Evolutionary conservation across 2,797 vertebrate genomes (phyloP).

Genomic region (Spheniscus humboldti): DNA sequence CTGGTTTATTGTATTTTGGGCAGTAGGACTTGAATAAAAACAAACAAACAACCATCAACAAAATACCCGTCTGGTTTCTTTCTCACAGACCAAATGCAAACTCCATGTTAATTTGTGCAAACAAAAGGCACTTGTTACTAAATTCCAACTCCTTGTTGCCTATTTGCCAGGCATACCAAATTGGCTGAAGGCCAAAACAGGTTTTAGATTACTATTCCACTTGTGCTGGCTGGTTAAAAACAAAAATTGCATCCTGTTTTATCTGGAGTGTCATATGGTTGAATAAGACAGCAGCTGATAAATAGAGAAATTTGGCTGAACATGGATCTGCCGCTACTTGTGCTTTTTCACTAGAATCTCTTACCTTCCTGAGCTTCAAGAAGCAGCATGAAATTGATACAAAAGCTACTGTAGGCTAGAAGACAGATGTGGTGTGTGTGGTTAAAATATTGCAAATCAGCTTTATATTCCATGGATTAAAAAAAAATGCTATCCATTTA

Average conservation of each 20-base stretch:
- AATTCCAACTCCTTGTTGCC: not conserved
- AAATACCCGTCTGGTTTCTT: not conserved
- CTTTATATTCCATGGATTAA: not conserved
- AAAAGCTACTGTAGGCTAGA: not conserved
- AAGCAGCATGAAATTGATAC: not conserved
- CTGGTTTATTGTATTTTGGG: not conserved
- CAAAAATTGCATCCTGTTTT: not conserved
- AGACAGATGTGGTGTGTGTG: not conserved
- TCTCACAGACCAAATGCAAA: not conserved
- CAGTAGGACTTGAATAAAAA: not conserved
- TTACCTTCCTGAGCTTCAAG: not conserved
- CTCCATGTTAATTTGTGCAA: not conserved
- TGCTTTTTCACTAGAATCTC: not conserved
- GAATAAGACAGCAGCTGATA: not conserved
- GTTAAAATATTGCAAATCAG: not conserved
- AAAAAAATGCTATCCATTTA: not conserved
- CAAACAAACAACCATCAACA: not conserved
- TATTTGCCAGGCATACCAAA: not conserved
- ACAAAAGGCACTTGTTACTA: constrained; percentile 17
- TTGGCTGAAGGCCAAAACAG: not conserved
- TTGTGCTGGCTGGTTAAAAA: not conserved
- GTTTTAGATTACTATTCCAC: not conserved
- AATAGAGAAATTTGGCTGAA: not conserved
- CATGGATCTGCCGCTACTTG: not conserved
- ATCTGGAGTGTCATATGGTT: not conserved